Base-by-base conservation (phyloP, 1,140 invertebrate species). In the Monochamus saltuarius region DNA sequence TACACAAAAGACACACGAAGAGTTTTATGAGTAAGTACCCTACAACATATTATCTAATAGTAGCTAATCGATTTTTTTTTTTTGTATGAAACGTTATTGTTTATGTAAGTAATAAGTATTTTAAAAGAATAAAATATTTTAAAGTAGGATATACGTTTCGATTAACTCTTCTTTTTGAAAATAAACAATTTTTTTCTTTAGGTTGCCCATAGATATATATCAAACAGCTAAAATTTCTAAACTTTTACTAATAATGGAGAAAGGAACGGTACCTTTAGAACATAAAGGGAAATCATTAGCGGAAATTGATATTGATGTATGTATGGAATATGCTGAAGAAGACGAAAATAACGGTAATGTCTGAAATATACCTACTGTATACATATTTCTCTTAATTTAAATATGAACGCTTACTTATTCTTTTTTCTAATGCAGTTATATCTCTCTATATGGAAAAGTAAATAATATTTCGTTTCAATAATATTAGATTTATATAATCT, bases 331-430 rank as follows among this genome's bases (percentile, higher is more conserved):
- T 43, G 47, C 55, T 1, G 58, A 64, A 60, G 65, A 63, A 43
- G 49, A 63, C 49, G 37, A 57, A 58, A 46, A 35, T 59, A 92
- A 95, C 2, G 2, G 22, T 29, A 29, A 29, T n/a, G n/a, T n/a
- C n/a, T n/a, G n/a, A n/a, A n/a, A n/a, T n/a, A n/a, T n/a, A n/a
- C n/a, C n/a, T n/a, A n/a, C n/a, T n/a, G n/a, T n/a, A n/a, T n/a
- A n/a, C n/a, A n/a, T n/a, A n/a, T n/a, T n/a, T n/a, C n/a, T n/a
- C n/a, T n/a, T n/a, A n/a, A n/a, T n/a, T n/a, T n/a, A n/a, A n/a
- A n/a, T n/a, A n/a, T n/a, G n/a, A n/a, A n/a, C n/a, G n/a, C n/a
- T n/a, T n/a, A n/a, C n/a, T n/a, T n/a, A n/a, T n/a, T n/a, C n/a
- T n/a, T n/a, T n/a, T n/a, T n/a, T n/a, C n/a, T n/a, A n/a, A n/a